Evolutionary conservation across 2,888 invertebrate species (phyloP), one percentile per base, ranked within the genome.

Genomic region (Chironomus tentans): DNA sequence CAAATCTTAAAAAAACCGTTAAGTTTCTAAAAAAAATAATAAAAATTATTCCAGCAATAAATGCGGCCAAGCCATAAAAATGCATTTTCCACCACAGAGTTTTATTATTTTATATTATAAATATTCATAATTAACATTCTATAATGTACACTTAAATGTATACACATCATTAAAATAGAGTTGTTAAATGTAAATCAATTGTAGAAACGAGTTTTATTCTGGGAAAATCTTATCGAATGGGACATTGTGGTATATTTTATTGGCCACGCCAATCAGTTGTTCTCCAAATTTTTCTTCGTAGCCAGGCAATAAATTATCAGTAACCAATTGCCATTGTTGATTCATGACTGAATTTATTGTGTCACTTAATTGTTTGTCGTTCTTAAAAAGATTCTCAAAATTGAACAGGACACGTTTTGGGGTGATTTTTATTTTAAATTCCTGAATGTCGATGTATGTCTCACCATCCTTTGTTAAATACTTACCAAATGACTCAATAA

Each of bases 271-370:
- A 56, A 86, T 85, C 82, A 91, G 91, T 0, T 91, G 87, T 0
- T 87, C 80, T 68, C 90, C 90, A 77, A 91, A 87, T 7, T 89
- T 87, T 77, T 88, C 87, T 79, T 91, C 89, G 81, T 91, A 91
- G 0, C 90, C 87, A 0, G 85, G 85, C 80, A 90, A 89, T 47
- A 92, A 82, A 80, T 91, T 90, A 78, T 87, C 87, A 82, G 90
- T 90, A 1, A 91, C 87, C 0, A 88, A 82, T 24, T 89, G 88
- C 68, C 89, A 87, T 80, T 91, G 90, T 50, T 89, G 87, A 80
- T 90, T 90, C n/a, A 91, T 82, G 81, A 91, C 89, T 21, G 82
- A 80, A 80, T 90, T 90, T 88, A 91, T 88, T 78, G 88, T 87
- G 22, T 88, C 87, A 38, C 90, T 89, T 0, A 90, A 83, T 0